Conservation (phyloP, 2,797 vertebrate species). For the Mormyrus proboscirostris region DNA sequence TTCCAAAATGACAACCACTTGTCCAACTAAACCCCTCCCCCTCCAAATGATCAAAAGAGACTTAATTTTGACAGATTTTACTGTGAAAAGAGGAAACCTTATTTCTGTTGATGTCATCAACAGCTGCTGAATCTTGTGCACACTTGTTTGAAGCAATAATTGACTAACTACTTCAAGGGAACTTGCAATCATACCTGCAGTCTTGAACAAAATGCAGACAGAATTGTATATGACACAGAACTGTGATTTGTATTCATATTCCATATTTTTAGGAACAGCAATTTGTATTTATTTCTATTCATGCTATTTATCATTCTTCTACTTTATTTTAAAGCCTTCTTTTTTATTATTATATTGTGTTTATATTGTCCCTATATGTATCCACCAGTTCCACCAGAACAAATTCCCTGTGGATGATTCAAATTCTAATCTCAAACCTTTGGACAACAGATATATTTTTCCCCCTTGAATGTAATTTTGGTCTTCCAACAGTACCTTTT, state of each 20-base stretch:
- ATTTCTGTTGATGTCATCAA: background rate
- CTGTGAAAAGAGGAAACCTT: conserved; percentile 18
- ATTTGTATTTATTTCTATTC: background rate
- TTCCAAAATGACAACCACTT: conserved; percentile 20
- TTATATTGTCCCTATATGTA: background rate
- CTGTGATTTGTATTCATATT: background rate
- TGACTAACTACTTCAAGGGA: background rate
- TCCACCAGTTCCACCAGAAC: background rate
- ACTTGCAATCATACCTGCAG: background rate
- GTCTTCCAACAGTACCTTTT: conserved; percentile 2
- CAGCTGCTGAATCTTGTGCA: background rate
- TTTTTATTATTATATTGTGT: background rate
- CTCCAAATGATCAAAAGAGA: conserved; percentile 21
- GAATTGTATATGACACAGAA: background rate
- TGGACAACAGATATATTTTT: background rate
- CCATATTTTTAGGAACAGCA: background rate
- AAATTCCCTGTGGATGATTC: background rate
- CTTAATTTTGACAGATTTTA: conserved; percentile 20
- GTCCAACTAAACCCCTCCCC: conserved; percentile 7
- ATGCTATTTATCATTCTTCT: background rate
- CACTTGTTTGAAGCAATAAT: background rate
- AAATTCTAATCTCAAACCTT: background rate
- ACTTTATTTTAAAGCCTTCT: background rate
- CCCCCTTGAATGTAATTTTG: background rate
- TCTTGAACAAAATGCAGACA: background rate